These are phyloP conservation scores for Dryobates pubescens DNA, from an alignment of 2,797 vertebrate genomes.

Conservation along the genomic window DNA sequence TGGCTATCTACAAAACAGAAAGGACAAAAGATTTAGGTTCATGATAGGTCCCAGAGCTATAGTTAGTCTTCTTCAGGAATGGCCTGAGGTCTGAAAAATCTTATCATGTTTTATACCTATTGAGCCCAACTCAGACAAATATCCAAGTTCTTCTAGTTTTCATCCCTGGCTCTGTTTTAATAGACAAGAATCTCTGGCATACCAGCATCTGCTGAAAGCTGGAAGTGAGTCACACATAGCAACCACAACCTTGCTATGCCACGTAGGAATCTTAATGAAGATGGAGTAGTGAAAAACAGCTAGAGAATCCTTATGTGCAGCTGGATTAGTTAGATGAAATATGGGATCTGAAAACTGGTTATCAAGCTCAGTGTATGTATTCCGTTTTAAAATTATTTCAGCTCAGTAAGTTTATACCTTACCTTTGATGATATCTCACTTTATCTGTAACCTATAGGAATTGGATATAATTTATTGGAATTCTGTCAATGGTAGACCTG, in stretches of 20 bases:
- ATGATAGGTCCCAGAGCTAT: neutral
- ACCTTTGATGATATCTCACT: neutral
- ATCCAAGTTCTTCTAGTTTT: neutral
- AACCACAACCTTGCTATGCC: neutral
- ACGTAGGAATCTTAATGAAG: neutral
- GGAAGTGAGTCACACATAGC: conserved; percentile 43
- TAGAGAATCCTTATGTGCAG: neutral
- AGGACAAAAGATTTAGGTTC: neutral
- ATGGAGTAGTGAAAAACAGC: neutral
- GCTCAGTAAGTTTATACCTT: neutral
- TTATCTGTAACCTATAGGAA: neutral
- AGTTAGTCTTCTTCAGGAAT: neutral
- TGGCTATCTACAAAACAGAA: neutral
- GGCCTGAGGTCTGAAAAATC: neutral
- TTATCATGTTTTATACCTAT: neutral
- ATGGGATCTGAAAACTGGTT: neutral
- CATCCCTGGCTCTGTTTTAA: neutral
- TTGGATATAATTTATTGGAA: neutral
- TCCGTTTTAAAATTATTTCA: neutral
- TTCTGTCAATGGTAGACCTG: neutral
- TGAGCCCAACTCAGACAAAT: neutral
- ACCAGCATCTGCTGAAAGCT: conserved; percentile 7
- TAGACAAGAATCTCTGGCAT: neutral
- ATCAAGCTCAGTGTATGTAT: neutral
- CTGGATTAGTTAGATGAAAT: conserved; percentile 13